These are phyloP conservation scores for Drosophila borealis DNA, from an alignment of 2,888 invertebrate genomes.

Conservation along the genomic window DNA sequence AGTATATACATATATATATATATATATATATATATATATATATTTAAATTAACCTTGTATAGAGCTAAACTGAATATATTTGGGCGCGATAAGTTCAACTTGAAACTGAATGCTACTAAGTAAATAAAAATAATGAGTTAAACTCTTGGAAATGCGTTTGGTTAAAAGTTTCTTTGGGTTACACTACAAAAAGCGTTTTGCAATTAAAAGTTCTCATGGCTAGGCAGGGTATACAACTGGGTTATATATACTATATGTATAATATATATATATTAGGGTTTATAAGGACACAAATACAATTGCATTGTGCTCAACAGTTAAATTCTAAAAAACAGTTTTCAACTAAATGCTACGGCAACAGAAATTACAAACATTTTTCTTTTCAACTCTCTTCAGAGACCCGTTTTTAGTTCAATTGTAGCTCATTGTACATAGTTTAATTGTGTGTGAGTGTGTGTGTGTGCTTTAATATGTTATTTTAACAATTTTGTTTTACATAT, in stretches of 20 bases:
- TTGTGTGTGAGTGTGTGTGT: conserved; percentile 26
- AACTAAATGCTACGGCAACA: conserved; percentile 72
- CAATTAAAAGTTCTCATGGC: conserved; percentile 45
- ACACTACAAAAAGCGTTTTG: conserved; percentile 54
- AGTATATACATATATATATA: conserved; percentile 26
- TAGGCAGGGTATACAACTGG: conserved; percentile 49
- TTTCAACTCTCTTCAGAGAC: conserved; percentile 31
- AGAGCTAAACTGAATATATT: conserved; percentile 57
- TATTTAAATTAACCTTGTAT: conserved; percentile 17
- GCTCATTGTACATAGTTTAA: conserved; percentile 66
- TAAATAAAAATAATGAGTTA: conserved; percentile 66
- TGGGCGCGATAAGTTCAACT: conserved; percentile 49
- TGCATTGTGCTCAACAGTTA: conserved; percentile 51
- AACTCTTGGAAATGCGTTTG: conserved; percentile 78
- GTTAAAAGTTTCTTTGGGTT: conserved; percentile 46
- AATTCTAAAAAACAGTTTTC: conserved; percentile 53
- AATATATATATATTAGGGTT: conserved; percentile 20
- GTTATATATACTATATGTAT: conserved; percentile 27
- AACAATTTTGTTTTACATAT: conserved; percentile 41
- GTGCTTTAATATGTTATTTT: conserved; percentile 27
- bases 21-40: conserved; percentile 22
- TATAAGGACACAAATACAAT: conserved; percentile 30
- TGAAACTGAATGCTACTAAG: conserved; percentile 57
- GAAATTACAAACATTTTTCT: conserved; percentile 36
- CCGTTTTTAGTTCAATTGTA: conserved; percentile 62